Evolutionary conservation across 1,140 invertebrate species (phyloP).

Genomic region (Drosophila azteca): DNA sequence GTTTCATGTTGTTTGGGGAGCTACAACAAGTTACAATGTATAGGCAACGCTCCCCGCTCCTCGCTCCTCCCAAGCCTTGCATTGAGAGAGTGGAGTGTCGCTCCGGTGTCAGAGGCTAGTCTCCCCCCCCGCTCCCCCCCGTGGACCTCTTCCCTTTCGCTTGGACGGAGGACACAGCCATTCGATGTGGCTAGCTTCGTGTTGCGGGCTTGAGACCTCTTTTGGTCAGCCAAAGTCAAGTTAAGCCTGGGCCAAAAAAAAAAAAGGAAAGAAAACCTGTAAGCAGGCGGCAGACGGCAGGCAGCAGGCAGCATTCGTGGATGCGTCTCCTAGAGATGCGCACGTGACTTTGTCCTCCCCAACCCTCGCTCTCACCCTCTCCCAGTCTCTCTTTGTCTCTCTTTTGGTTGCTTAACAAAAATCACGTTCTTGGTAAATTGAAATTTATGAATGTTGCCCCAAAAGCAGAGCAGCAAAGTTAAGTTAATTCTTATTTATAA

Average conservation of each 20-base stretch:
- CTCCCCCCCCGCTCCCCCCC: slow-evolving; percentile 14
- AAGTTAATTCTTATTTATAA: slow-evolving; percentile 59
- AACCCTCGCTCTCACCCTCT: neutral
- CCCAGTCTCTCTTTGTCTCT: slow-evolving; percentile 10
- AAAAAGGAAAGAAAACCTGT: slow-evolving; percentile 59
- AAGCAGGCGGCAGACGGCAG: slow-evolving; percentile 21
- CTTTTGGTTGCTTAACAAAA: neutral
- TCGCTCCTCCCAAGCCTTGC: slow-evolving; percentile 7
- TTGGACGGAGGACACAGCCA: slow-evolving; percentile 37
- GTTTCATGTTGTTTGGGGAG: slow-evolving; percentile 26
- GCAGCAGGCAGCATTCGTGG: slow-evolving; percentile 51
- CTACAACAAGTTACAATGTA: slow-evolving; percentile 59
- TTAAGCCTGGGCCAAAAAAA: slow-evolving; percentile 30
- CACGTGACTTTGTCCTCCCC: slow-evolving; percentile 60
- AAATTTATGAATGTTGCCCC: slow-evolving; percentile 52
- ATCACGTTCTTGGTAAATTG: slow-evolving; percentile 46
- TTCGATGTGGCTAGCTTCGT: slow-evolving; percentile 24
- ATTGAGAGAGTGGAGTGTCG: slow-evolving; percentile 45
- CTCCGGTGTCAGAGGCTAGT: slow-evolving; percentile 78
- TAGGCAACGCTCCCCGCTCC: slow-evolving; percentile 31
- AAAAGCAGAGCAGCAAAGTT: slow-evolving; percentile 13
- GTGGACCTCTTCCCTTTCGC: slow-evolving; percentile 20
- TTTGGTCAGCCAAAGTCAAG: slow-evolving; percentile 57
- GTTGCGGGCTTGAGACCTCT: slow-evolving; percentile 30
- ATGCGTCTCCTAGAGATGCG: slow-evolving; percentile 60